Evolutionary conservation across 2,888 invertebrate species (phyloP).

Genomic region (Drosophila affinis): DNA sequence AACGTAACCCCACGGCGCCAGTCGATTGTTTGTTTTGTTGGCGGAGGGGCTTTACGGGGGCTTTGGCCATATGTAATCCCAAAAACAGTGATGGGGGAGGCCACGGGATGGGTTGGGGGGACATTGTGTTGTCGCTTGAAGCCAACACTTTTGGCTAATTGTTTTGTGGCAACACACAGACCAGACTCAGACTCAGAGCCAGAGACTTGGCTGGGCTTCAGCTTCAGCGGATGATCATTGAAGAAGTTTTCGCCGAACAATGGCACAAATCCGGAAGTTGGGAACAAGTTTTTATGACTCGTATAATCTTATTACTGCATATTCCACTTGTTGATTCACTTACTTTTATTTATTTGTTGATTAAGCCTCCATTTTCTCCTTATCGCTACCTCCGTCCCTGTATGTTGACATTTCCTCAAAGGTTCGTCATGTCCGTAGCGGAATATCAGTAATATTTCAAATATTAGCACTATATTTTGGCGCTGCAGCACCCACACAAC

Average conservation of each 20-base stretch:
- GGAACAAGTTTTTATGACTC: constrained; percentile 21
- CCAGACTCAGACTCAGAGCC: not conserved
- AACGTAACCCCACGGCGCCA: constrained; percentile 63
- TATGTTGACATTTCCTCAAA: not conserved
- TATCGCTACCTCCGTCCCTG: constrained; percentile 8
- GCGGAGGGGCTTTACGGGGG: constrained; percentile 57
- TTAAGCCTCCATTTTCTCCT: constrained; percentile 11
- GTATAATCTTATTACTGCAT: constrained; percentile 27
- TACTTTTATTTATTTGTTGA: not conserved
- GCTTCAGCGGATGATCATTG: constrained; percentile 6
- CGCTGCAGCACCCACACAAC: not conserved
- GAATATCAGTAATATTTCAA: constrained; percentile 24
- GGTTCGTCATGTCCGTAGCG: constrained; percentile 26
- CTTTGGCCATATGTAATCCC: constrained; percentile 50
- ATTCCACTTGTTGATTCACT: constrained; percentile 36
- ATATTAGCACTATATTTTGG: constrained; percentile 43
- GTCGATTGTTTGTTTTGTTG: constrained; percentile 47
- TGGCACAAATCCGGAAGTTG: constrained; percentile 23
- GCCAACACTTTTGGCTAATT: constrained; percentile 69
- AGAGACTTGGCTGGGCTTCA: not conserved
- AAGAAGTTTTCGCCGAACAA: constrained; percentile 37
- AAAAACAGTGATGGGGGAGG: constrained; percentile 24
- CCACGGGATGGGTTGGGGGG: not conserved
- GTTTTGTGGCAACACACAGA: constrained; percentile 59
- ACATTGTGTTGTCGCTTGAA: constrained; percentile 20